Evolutionary conservation across 2,797 vertebrate species (phyloP), one percentile per base, ranked within the genome.

Genomic region (Kryptopterus vitreolus): DNA sequence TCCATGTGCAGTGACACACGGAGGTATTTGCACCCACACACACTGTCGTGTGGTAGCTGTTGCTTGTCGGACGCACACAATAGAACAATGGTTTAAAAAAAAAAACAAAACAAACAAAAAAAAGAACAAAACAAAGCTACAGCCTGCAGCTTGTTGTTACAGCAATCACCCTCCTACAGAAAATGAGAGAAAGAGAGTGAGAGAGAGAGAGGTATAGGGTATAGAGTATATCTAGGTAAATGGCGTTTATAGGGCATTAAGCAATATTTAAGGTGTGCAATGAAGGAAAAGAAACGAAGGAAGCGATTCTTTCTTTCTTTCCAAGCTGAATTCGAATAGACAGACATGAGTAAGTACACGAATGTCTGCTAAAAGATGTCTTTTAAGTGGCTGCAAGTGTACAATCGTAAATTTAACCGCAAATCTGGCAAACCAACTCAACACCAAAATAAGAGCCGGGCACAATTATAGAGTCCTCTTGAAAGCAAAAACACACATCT

Each of bases 131-230:
- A 53, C 46, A 69, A 68, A 38, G 22, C 62, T 58, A 76, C 50
- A 74, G 46, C 50, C 33, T 66, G 15, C n/a, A 48, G 76, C 61
- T 59, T 77, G 20, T 52, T 63, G 74, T 33, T 65, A 65, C 46
- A 53, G 59, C 74, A 18, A 33, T 26, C 70, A 57, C 24, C 20
- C 26, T n/a, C 11, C 31, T 11, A 20, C n/a, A 62, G 15, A 29
- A n/a, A 22, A 76, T 81, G 85, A 87, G 84, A 91, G 35, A 20
- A n/a, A 53, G 46, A 70, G 72, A 73, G 46, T 5, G 46, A 48
- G 46, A 48, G 29, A 35, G 33, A n/a, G 53, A 72, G 52, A 72
- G 26, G 7, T 18, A 59, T 2, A 43, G n/a, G 4, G 35, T 1
- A n/a, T 24, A 13, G 16, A 57, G 11, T 1, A 70, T 2, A 46